phyloP scores from a whole-genome alignment of 2,113 vertebrate genomes.

The Lepisosteus oculatus region DNA sequence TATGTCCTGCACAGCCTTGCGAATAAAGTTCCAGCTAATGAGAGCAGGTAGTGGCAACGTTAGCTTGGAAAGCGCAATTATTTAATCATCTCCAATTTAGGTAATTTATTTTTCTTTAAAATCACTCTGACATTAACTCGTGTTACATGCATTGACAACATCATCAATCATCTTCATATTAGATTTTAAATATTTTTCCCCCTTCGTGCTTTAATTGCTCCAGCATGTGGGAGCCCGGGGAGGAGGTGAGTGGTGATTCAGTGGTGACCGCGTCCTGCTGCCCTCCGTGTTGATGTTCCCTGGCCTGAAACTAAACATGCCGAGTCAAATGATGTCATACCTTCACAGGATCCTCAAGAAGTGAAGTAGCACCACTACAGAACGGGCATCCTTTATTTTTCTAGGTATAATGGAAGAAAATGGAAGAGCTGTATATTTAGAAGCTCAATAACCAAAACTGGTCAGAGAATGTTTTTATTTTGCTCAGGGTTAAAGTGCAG shows the following conservation, averaged over 20 bases:
- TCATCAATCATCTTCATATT: constrained; percentile 71
- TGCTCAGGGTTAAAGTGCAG: no score
- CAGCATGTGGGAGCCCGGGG: constrained; percentile 44
- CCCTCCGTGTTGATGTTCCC: background rate
- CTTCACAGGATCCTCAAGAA: background rate
- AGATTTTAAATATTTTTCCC: constrained; percentile 58
- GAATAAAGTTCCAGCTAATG: constrained; percentile 48
- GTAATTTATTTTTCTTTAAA: constrained; percentile 72
- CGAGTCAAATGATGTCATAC: constrained; percentile 13
- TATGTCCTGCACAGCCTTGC: background rate
- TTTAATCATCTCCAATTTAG: constrained; percentile 68
- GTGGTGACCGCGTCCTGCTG: constrained; percentile 14
- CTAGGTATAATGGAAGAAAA: no score
- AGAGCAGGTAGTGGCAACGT: constrained; percentile 57
- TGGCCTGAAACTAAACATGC: constrained; percentile 8
- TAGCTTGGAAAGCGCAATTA: constrained; percentile 49
- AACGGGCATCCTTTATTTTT: background rate
- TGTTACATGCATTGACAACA: constrained; percentile 63
- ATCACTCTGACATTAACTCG: constrained; percentile 71
- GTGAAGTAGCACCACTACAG: background rate
- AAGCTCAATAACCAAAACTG: no score
- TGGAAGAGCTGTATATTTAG: no score
- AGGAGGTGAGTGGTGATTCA: constrained; percentile 26
- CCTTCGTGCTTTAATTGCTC: constrained; percentile 45
- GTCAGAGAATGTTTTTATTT: no score